Evolutionary conservation across 2,888 invertebrate species (phyloP), one percentile per base, ranked within the genome.

Genomic region (Pantelozetes paolii): DNA sequence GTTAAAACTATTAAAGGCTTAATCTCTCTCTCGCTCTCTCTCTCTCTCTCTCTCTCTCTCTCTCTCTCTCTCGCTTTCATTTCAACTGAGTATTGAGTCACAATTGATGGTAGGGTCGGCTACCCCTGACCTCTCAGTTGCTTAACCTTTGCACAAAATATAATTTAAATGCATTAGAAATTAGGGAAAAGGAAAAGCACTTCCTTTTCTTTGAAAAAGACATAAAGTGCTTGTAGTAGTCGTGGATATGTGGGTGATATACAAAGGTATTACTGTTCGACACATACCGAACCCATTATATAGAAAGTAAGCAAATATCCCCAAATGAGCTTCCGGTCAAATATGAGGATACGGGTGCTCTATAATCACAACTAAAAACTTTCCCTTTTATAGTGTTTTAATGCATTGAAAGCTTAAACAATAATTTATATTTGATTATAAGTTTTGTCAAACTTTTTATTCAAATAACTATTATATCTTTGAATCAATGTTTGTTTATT

Each of bases 391-490:
- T 62, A 18, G n/a, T 54, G 54, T 54, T 20, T 54, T 54, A n/a
- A n/a, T 23, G 54, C 23, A 20, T 54, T 62, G 28, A 28, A 62
- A 26, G 26, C 1, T 32, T 32, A 30, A 62, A 15, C 59, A 32
- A 62, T 62, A 62, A 62, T 62, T 62, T n/a, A 62, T 26, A 62
- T 62, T 62, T 62, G 59, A 62, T 62, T 62, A 62, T 62, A 32
- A 62, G 26, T 62, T 54, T 54, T 62, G 59, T 62, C 59, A 30
- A 2, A 2, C n/a, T 23, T 62, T 62, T n/a, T 50, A 30, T 62
- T 30, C 30, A 30, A 18, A 26, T 9, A n/a, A 62, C 18, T 62
- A 30, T 30, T 20, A 20, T n/a, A n/a, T 54, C 26, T 11, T 54
- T 20, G 26, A n/a, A n/a, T 23, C 54, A 54, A 54, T 54, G 54